phyloP scores from a whole-genome alignment of 1,140 invertebrate genomes.

The Dolichoris vasculosae region DNA sequence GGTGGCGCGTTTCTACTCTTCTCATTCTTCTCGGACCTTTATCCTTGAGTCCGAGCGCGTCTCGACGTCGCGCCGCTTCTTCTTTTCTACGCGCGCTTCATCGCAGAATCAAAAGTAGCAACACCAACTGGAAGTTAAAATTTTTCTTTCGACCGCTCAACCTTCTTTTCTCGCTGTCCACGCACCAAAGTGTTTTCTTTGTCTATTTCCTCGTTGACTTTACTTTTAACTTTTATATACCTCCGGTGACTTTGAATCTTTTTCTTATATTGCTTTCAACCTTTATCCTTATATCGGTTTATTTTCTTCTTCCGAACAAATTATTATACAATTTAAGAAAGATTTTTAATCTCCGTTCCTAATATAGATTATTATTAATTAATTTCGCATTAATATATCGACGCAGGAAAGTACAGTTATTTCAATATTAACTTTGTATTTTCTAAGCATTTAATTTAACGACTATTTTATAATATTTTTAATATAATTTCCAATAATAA shows the following conservation, averaged over 20 bases:
- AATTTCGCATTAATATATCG: too few relatives aligned
- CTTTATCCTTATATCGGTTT: not conserved
- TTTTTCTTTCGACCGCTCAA: constrained; percentile 1
- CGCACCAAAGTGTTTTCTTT: not conserved
- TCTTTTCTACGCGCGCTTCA: not conserved
- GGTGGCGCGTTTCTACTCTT: not conserved
- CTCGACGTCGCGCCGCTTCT: not conserved
- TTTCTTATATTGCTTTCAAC: not conserved
- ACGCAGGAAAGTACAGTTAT: too few relatives aligned
- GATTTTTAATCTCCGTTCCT: not conserved
- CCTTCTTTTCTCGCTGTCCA: not conserved
- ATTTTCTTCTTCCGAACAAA: not conserved
- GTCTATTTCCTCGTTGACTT: not conserved
- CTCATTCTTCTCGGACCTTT: not conserved
- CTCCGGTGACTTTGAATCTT: not conserved
- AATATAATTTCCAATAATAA: too few relatives aligned
- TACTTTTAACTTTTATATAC: not conserved
- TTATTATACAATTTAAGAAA: not conserved
- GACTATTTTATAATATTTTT: too few relatives aligned
- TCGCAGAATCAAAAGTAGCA: not conserved
- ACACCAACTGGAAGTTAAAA: constrained; percentile 6
- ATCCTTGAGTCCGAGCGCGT: constrained; percentile 19
- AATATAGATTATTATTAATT: too few relatives aligned
- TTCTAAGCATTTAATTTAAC: too few relatives aligned
- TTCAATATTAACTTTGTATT: too few relatives aligned